These are phyloP conservation scores for Malthinus seriepunctatus DNA, from an alignment of 2,888 invertebrate genomes.

Conservation along the genomic window DNA sequence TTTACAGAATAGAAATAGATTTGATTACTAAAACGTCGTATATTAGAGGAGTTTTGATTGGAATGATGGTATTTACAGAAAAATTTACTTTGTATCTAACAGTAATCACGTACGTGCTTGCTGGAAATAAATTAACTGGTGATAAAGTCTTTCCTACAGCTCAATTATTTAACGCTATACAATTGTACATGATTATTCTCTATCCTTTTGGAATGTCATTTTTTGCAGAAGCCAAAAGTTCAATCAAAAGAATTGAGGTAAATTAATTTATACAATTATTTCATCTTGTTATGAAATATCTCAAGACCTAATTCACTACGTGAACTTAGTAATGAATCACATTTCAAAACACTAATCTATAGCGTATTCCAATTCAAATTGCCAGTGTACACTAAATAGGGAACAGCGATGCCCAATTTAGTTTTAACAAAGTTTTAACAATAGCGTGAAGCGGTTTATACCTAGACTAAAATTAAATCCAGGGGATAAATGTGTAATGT, in stretches of 20 bases:
- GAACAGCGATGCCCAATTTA: no score
- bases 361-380: no score
- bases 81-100: slow-evolving; percentile 83
- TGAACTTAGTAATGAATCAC: no score
- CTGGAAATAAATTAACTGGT: slow-evolving; percentile 61
- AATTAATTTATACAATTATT: background rate
- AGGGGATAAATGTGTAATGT: no score
- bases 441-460: no score
- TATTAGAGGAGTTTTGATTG: slow-evolving; percentile 67
- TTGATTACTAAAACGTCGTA: slow-evolving; percentile 67
- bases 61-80: slow-evolving; percentile 77
- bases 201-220: slow-evolving; percentile 65
- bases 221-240: slow-evolving; percentile 66
- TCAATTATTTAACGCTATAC: slow-evolving; percentile 76
- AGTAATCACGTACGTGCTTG: slow-evolving; percentile 73
- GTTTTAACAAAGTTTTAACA: no score
- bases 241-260: slow-evolving; percentile 66
- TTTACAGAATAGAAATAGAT: slow-evolving; percentile 67
- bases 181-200: slow-evolving; percentile 67
- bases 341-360: no score
- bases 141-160: slow-evolving; percentile 77
- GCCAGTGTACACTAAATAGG: no score
- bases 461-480: no score
- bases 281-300: no score
- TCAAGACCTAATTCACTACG: no score